These are phyloP conservation scores for Hyalella azteca DNA, from an alignment of 2,888 invertebrate species.

Conservation along the genomic window DNA sequence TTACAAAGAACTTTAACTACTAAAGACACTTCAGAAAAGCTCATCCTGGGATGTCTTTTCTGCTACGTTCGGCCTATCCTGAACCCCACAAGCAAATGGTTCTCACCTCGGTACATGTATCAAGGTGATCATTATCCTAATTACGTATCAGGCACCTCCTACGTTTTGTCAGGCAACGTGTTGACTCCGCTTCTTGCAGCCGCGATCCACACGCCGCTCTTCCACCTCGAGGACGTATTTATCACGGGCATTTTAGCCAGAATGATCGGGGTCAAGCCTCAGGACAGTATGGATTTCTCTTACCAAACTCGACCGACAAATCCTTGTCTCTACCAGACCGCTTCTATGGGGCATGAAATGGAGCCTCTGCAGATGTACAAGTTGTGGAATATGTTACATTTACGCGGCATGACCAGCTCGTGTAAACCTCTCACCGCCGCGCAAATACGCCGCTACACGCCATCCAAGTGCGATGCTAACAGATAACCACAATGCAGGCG, in stretches of 20 bases:
- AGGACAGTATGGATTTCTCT: conserved; percentile 59
- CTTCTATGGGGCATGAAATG: conserved; percentile 59
- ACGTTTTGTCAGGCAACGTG: conserved; percentile 61
- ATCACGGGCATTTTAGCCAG: conserved; percentile 61
- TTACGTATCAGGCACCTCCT: conserved; percentile 62
- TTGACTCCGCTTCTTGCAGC: conserved; percentile 60
- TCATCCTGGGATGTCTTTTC: conserved; percentile 61
- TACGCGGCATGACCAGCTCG: not conserved
- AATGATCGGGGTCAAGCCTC: conserved; percentile 56
- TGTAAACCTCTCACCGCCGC: not conserved
- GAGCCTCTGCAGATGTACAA: conserved; percentile 54
- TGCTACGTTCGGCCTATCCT: conserved; percentile 60
- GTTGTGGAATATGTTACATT: conserved; percentile 57
- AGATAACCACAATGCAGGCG: too few relatives aligned
- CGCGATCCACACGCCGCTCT: conserved; percentile 60
- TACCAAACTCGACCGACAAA: conserved; percentile 58
- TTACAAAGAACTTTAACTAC: conserved; percentile 41
- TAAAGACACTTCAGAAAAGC: conserved; percentile 26
- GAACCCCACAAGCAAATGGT: conserved; percentile 53
- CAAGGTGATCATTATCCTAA: conserved; percentile 60
- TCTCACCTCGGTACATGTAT: conserved; percentile 59
- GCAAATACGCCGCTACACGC: not conserved
- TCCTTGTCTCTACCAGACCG: conserved; percentile 59
- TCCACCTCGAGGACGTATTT: conserved; percentile 63
- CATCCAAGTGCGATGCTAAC: too few relatives aligned